Evolutionary conservation across 2,888 invertebrate species (phyloP).

Genomic region (Folsomia candida): DNA sequence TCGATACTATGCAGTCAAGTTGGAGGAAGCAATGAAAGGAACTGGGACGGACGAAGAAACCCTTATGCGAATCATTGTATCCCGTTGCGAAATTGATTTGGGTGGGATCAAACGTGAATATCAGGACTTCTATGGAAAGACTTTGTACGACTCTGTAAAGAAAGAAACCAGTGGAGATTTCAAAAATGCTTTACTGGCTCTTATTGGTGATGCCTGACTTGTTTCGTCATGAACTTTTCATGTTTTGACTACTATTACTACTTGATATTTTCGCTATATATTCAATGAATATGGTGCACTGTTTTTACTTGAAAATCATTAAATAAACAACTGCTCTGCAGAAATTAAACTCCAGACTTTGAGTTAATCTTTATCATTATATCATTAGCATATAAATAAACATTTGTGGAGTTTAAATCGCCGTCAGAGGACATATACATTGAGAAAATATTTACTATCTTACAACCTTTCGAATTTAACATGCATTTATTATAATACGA

Average conservation of each 20-base stretch:
- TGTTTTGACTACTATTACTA: background rate
- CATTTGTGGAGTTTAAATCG: too few relatives aligned
- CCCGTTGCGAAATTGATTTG: constrained; percentile 36
- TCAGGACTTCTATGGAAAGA: constrained; percentile 26
- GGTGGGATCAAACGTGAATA: constrained; percentile 40
- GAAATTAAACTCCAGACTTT: too few relatives aligned
- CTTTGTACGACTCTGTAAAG: constrained; percentile 53
- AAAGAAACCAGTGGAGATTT: constrained; percentile 68
- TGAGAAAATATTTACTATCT: too few relatives aligned
- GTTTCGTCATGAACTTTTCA: too few relatives aligned
- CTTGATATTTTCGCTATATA: background rate
- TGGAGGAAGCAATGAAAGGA: constrained; percentile 42
- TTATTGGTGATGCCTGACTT: constrained; percentile 60
- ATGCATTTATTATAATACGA: too few relatives aligned
- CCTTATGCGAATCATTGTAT: constrained; percentile 40
- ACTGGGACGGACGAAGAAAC: constrained; percentile 36
- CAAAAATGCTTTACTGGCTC: constrained; percentile 63
- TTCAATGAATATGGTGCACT: too few relatives aligned
- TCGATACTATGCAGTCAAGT: constrained; percentile 33
- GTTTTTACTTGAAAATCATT: too few relatives aligned
- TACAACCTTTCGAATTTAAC: too few relatives aligned
- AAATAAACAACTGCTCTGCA: too few relatives aligned
- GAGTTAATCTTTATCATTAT: too few relatives aligned
- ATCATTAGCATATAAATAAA: too few relatives aligned
- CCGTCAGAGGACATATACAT: too few relatives aligned